Evolutionary conservation across 2,797 vertebrate genomes (phyloP).

Genomic region (Platyrinchus mystaceus): DNA sequence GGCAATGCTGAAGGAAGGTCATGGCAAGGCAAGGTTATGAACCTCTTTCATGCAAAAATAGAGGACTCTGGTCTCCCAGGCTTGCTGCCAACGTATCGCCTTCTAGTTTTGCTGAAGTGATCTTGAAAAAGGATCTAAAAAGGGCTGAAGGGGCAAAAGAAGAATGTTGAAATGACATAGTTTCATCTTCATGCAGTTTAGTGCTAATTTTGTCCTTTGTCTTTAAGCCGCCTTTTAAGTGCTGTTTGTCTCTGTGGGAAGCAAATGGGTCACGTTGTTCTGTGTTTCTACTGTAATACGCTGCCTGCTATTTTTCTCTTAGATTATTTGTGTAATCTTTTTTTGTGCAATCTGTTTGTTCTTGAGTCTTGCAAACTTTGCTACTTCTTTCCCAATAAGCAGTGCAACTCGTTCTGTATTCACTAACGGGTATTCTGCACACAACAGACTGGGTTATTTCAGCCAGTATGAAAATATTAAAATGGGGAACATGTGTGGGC

Average conservation of each 20-base stretch:
- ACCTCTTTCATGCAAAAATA: not conserved
- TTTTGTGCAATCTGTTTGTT: slow-evolving; percentile 71
- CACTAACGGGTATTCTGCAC: slow-evolving; percentile 34
- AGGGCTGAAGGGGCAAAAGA: slow-evolving; percentile 12
- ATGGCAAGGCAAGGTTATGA: not conserved
- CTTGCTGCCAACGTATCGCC: not conserved
- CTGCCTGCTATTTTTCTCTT: slow-evolving; percentile 65
- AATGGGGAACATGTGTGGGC: slow-evolving; percentile 61
- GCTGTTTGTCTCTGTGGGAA: slow-evolving; percentile 61
- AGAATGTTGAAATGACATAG: slow-evolving; percentile 38
- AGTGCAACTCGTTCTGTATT: slow-evolving; percentile 35
- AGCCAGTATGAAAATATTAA: slow-evolving; percentile 61
- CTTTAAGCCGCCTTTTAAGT: slow-evolving; percentile 64
- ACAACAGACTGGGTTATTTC: not conserved
- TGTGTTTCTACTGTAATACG: slow-evolving; percentile 58
- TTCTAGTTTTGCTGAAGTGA: slow-evolving; percentile 16
- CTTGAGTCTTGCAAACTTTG: slow-evolving; percentile 50
- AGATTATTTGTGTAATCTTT: slow-evolving; percentile 70
- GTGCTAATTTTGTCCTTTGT: slow-evolving; percentile 63
- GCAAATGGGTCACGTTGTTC: slow-evolving; percentile 68
- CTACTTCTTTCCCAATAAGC: slow-evolving; percentile 63
- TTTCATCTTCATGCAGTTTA: slow-evolving; percentile 38
- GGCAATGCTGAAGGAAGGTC: not conserved
- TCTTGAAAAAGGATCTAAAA: slow-evolving; percentile 26
- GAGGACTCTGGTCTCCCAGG: not conserved